A percentile compares a stretch with the other conserved stretches of the same genome.
These are phyloP conservation scores for Poliocrania exsul DNA, from an alignment of 2,797 vertebrate species.

Conservation along the genomic window DNA sequence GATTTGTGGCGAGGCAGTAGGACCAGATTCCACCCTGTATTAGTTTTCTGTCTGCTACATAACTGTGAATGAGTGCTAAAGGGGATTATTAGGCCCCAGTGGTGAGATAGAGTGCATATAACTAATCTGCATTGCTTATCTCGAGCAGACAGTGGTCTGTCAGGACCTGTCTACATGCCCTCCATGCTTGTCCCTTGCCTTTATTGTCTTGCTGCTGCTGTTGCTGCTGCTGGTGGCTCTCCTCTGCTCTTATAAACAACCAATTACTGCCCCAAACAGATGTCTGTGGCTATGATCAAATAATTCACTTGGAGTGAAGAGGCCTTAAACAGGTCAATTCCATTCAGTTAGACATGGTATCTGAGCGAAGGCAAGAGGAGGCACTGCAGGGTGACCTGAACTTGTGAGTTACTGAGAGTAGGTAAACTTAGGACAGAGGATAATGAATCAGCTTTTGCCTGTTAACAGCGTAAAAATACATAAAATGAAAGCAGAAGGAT, in stretches of 20 bases:
- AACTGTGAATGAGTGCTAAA: constrained; percentile 79
- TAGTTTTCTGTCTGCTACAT: constrained; percentile 74
- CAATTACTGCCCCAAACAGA: constrained; percentile 87
- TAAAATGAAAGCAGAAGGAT: not conserved
- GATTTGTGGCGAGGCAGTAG: constrained; percentile 77
- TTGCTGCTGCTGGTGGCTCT: constrained; percentile 66
- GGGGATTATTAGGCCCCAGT: constrained; percentile 80
- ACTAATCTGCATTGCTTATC: constrained; percentile 87
- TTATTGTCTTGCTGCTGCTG: constrained; percentile 74
- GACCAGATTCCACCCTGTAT: constrained; percentile 72
- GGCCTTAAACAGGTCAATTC: constrained; percentile 89
- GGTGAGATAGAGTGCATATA: constrained; percentile 77
- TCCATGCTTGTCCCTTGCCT: constrained; percentile 73
- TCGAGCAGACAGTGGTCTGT: constrained; percentile 76
- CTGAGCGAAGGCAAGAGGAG: constrained; percentile 73
- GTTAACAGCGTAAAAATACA: constrained; percentile 8
- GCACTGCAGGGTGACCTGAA: constrained; percentile 67
- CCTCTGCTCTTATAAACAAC: constrained; percentile 83
- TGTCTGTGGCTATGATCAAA: constrained; percentile 89
- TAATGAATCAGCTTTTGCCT: constrained; percentile 33
- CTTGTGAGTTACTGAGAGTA: constrained; percentile 66
- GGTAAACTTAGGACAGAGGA: constrained; percentile 40
- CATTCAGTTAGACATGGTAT: constrained; percentile 88
- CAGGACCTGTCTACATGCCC: constrained; percentile 73
- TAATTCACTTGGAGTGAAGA: constrained; percentile 84